Percentiles rank a stretch among this genome's conserved stretches.
Evolutionary conservation across 2,797 vertebrate species (phyloP).

Genomic region (Pangasius larnaudii): DNA sequence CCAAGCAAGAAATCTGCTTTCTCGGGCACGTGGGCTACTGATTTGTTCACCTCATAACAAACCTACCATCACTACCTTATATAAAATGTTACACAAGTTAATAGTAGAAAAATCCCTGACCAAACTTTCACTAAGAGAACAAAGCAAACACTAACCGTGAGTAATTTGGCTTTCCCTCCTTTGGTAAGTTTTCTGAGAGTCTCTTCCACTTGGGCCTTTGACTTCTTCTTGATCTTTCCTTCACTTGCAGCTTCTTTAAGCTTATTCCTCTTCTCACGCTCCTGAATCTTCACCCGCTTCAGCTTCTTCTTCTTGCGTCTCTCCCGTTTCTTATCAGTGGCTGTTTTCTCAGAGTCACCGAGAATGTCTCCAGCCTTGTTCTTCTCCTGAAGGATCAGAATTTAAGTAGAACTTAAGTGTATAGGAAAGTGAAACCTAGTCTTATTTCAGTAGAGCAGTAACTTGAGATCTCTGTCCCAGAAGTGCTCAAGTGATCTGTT

Average conservation of each 20-base stretch:
- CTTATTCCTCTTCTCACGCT: constrained; percentile 82
- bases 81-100: neutral
- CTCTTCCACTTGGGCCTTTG: constrained; percentile 77
- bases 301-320: constrained; percentile 84
- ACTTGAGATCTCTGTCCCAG: neutral
- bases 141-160: constrained; percentile 81
- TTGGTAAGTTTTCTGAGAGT: constrained; percentile 85
- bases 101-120: no score
- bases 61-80: neutral
- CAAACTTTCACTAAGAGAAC: neutral
- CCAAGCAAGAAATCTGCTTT: neutral
- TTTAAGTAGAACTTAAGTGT: neutral
- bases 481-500: neutral
- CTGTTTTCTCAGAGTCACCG: constrained; percentile 86
- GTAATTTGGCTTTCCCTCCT: constrained; percentile 83
- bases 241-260: constrained; percentile 77
- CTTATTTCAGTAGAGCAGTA: neutral
- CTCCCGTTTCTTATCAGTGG: constrained; percentile 92
- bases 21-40: neutral
- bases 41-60: neutral
- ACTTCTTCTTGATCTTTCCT: constrained; percentile 72
- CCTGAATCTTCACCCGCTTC: constrained; percentile 82
- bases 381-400: constrained; percentile 78
- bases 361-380: constrained; percentile 89
- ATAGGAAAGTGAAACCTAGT: neutral